Conservation (phyloP, 1,140 invertebrate genomes). For the Drosophila tsacasi region DNA sequence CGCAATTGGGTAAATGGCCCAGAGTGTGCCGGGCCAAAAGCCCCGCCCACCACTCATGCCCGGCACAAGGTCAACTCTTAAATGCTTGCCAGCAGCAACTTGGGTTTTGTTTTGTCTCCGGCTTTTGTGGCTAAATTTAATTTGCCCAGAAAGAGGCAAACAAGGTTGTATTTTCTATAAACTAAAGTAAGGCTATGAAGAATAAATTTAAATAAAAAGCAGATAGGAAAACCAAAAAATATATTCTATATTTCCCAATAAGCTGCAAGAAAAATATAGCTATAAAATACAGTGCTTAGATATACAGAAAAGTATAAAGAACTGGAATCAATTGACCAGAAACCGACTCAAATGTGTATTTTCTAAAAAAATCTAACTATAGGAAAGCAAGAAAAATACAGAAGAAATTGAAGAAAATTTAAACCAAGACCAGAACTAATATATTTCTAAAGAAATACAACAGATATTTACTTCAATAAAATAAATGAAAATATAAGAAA, state of each 20-base stretch:
- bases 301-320: slow-evolving; percentile 12
- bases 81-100: slow-evolving; percentile 41
- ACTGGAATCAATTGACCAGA: slow-evolving; percentile 10
- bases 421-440: neutral
- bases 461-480: neutral
- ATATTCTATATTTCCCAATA: slow-evolving; percentile 20
- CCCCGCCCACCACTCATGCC: slow-evolving; percentile 22
- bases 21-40: slow-evolving; percentile 32
- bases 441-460: neutral
- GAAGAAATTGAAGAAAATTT: neutral
- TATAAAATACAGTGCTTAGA: slow-evolving; percentile 8
- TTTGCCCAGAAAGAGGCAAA: slow-evolving; percentile 1
- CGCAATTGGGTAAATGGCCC: slow-evolving; percentile 66
- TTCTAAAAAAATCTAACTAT: slow-evolving; percentile 12
- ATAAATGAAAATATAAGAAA: neutral
- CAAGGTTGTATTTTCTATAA: slow-evolving; percentile 14
- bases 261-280: slow-evolving; percentile 7
- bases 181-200: neutral
- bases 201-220: slow-evolving; percentile 19
- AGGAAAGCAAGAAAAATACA: slow-evolving; percentile 1
- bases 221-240: neutral
- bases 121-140: slow-evolving; percentile 44
- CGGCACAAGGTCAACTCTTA: slow-evolving; percentile 62
- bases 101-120: slow-evolving; percentile 23
- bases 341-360: slow-evolving; percentile 11